These are phyloP conservation scores for Hypomecis punctinalis DNA, from an alignment of 2,888 invertebrate genomes.

Conservation along the genomic window DNA sequence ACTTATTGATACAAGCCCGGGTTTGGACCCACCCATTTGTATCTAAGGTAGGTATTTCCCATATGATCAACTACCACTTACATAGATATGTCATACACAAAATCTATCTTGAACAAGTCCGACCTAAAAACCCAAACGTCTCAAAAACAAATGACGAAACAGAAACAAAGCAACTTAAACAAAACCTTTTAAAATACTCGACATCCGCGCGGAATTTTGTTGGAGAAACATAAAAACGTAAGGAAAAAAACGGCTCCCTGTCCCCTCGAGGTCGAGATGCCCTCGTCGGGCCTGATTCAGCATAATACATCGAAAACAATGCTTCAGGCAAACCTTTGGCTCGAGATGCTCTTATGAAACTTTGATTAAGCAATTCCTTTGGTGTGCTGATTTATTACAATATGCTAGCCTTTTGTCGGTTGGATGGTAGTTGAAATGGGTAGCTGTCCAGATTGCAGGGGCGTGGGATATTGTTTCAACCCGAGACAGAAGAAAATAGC, in stretches of 20 bases:
- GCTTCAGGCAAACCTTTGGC: constrained; percentile 55
- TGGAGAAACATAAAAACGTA: constrained; percentile 41
- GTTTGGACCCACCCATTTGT: too few species aligned
- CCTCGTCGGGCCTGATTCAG: constrained; percentile 56
- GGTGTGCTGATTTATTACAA: constrained; percentile 41
- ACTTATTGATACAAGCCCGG: too few species aligned
- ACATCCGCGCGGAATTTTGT: constrained; percentile 26
- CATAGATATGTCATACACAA: too few species aligned
- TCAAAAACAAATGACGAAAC: background rate
- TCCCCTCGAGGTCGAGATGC: constrained; percentile 50
- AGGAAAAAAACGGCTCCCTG: constrained; percentile 35
- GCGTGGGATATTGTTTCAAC: background rate
- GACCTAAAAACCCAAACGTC: too few species aligned
- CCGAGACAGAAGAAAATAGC: too few species aligned
- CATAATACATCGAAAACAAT: constrained; percentile 62
- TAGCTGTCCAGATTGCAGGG: background rate
- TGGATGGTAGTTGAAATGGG: constrained; percentile 11
- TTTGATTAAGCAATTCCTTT: constrained; percentile 58
- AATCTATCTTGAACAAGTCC: too few species aligned
- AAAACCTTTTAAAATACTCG: constrained; percentile 13
- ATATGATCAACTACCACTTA: too few species aligned
- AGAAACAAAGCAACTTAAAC: constrained; percentile 1
- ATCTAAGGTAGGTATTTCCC: too few species aligned
- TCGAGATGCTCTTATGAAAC: constrained; percentile 56
- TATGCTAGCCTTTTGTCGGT: constrained; percentile 27